Evolutionary conservation across 53 echinoderm and acorn worm species (phyloP).

Genomic region (Holothuria scabra): DNA sequence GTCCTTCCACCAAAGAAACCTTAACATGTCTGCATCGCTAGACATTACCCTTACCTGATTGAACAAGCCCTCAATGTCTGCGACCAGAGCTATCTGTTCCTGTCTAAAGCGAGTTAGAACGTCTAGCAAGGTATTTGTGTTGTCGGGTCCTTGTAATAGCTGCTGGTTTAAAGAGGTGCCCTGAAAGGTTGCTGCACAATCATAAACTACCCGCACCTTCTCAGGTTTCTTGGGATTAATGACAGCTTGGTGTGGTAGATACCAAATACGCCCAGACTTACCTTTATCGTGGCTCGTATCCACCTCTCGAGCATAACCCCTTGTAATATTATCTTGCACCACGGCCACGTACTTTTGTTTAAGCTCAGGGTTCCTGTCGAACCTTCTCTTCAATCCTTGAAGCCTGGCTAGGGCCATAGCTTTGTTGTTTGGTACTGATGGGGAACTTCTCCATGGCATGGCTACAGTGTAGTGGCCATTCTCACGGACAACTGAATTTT

Average conservation of each 20-base stretch:
- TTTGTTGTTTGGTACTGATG: constrained; percentile 54
- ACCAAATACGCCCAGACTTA: constrained; percentile 58
- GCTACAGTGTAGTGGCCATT: constrained; percentile 63
- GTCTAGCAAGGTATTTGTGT: constrained; percentile 63
- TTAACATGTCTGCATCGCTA: constrained; percentile 49
- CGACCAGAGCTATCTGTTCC: constrained; percentile 61
- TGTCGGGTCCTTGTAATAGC: constrained; percentile 68
- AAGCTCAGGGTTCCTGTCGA: constrained; percentile 46
- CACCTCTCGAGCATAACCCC: constrained; percentile 54
- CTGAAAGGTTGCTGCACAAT: constrained; percentile 53
- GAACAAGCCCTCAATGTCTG: constrained; percentile 78
- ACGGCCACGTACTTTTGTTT: constrained; percentile 49
- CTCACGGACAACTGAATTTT: constrained; percentile 27
- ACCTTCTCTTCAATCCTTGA: constrained; percentile 46
- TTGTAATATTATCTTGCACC: constrained; percentile 55
- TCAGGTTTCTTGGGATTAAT: constrained; percentile 59
- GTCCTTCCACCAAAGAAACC: constrained; percentile 75
- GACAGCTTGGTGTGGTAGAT: constrained; percentile 73
- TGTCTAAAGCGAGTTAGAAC: constrained; percentile 66
- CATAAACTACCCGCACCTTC: constrained; percentile 49
- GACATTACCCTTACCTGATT: constrained; percentile 66
- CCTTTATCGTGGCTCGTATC: constrained; percentile 37
- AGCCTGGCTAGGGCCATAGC: constrained; percentile 48
- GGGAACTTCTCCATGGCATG: constrained; percentile 59
- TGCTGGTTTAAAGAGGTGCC: constrained; percentile 57